phyloP scores from a whole-genome alignment of 2,797 vertebrate species.

The Pipistrellus pygmaeus region DNA sequence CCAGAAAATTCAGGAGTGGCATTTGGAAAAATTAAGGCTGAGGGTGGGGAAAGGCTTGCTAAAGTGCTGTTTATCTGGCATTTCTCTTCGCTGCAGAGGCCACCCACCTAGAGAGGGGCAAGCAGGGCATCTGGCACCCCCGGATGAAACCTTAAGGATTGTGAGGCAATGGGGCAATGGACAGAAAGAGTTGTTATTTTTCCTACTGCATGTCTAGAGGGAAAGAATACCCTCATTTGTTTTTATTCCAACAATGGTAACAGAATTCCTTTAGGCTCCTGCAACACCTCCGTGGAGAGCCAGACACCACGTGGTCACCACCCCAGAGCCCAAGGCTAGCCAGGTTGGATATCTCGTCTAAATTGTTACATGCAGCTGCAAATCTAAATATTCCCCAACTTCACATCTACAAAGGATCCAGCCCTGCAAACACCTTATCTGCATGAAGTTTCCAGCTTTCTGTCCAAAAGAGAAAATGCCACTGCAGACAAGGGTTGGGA shows the following conservation, averaged over 20 bases:
- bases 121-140: neutral
- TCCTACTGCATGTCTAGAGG: neutral
- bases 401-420: neutral
- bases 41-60: constrained; percentile 26
- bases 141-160: fast-evolving
- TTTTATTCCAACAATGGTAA: neutral
- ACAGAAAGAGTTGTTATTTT: neutral
- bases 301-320: neutral
- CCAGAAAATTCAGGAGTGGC: constrained; percentile 82
- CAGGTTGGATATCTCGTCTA: neutral
- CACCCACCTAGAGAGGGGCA: constrained; percentile 55
- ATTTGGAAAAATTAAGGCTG: constrained; percentile 38
- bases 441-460: neutral
- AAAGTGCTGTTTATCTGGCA: neutral
- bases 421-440: constrained; percentile 39
- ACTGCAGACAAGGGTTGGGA: neutral
- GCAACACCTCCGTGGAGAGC: neutral
- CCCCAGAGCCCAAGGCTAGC: constrained; percentile 2
- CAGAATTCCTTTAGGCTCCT: neutral
- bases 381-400: neutral
- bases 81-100: neutral
- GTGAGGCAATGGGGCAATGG: neutral
- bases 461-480: neutral
- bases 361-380: neutral
- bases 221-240: neutral